phyloP scores from a whole-genome alignment of 2,888 invertebrate genomes.

The Mythimna loreyi region DNA sequence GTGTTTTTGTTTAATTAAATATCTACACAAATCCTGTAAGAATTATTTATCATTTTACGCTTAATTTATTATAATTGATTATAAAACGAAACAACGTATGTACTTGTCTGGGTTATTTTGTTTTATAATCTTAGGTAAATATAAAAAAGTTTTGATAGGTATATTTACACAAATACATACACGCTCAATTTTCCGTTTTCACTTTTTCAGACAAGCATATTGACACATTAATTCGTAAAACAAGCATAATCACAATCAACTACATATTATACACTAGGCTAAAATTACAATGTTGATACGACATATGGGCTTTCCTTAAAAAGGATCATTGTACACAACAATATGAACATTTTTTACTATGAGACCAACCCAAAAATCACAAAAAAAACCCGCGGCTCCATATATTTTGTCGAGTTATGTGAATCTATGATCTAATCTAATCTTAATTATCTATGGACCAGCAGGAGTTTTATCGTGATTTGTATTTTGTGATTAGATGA shows the following conservation, averaged over 20 bases:
- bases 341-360: too few relatives aligned
- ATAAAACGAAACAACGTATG: background rate
- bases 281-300: too few relatives aligned
- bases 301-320: too few relatives aligned
- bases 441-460: too few relatives aligned
- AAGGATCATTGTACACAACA: too few relatives aligned
- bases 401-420: too few relatives aligned
- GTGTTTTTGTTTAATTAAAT: background rate
- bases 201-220: background rate
- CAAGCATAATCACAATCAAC: background rate
- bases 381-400: too few relatives aligned
- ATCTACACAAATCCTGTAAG: background rate
- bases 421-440: too few relatives aligned
- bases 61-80: background rate
- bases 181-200: background rate
- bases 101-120: constrained; percentile 1
- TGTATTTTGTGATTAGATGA: too few relatives aligned
- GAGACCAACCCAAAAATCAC: too few relatives aligned
- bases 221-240: background rate
- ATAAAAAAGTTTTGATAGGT: background rate
- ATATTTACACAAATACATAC: background rate
- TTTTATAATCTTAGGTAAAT: background rate
- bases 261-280: too few relatives aligned
- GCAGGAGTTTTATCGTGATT: too few relatives aligned
- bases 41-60: background rate